Evolutionary conservation across 2,888 invertebrate species (phyloP), one percentile per base, ranked within the genome.

Genomic region (Drosophila tripunctata): DNA sequence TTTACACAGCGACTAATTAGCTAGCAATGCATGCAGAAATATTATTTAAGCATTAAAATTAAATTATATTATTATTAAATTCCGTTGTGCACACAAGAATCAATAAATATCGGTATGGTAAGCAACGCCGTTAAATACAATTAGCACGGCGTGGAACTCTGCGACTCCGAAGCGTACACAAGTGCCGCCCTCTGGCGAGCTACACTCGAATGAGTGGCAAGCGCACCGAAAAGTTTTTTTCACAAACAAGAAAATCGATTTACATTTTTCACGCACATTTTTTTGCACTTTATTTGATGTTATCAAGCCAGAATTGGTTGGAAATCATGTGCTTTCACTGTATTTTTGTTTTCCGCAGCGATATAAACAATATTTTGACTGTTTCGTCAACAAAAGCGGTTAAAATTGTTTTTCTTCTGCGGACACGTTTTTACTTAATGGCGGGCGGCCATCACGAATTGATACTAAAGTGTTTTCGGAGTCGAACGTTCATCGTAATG

Each of bases 351-450:
- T 80, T 75, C 79, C 76, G 67, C 74, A 80, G 61, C 72, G 79
- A 78, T 88, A 88, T 83, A 67, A 68, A 74, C 75, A 78, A 82
- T 87, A 89, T 90, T 88, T 77, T 58, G 69, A 69, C 72, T 78
- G 84, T 86, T 90, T 86, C 78, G 86, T 75, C 78, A 76, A 80
- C 78, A 76, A 82, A 89, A 88, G 86, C 88, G 82, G 80, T 78
- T 68, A 74, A 85, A 89, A 88, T 89, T 90, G 87, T 89, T 91
- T 90, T 90, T 91, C 90, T 75, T 89, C 85, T 89, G 88, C 84
- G 90, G 90, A 89, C 91, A 91, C 91, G 91, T 90, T 91, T 90
- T 90, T 89, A 90, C 90, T 91, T 88, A 91, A 90, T 91, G 90
- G 90, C 90, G 90, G 87, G 82, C 87, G 86, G 80, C 81, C 80